Base-by-base conservation (phyloP, 1,140 invertebrate species). In the Choristoneura fumiferana region DNA sequence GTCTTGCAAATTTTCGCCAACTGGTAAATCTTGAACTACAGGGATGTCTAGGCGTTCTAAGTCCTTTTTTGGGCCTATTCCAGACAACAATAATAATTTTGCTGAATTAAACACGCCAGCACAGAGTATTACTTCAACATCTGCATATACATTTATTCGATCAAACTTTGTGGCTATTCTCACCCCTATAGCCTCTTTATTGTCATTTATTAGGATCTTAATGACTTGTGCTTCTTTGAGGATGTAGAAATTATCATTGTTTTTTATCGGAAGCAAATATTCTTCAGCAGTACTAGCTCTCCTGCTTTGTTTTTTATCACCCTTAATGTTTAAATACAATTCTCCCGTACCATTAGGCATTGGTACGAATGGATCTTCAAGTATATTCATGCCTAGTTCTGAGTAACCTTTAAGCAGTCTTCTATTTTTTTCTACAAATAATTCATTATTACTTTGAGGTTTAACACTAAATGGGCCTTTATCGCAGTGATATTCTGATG, bases 1-100 rank as follows among this genome's bases (percentile, higher is more conserved):
- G 63, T 92, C 92, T 58, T 92, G 90, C 0, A 95, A 86, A 78
- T 95, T 94, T n/a, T 91, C 68, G 0, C 94, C 94, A 0, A 95
- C 94, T 1, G 93, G 90, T 2, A 94, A 78, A 64, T 94, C 91
- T 29, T 78, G 45, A 0, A 90, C 64, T 0, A 91, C 64, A 0
- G 75, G 52, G 4, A 93, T 90, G 9, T 71, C 75, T 1, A 84
- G 43, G 10, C 67, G 53, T 58, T 74, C 43, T 8, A 73, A 40
- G 43, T 75, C 60, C 14, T 65, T 53, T 73, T 76, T 59, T 73
- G 71, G 64, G 69, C 86, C 65, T 54, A 77, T 18, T 61, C 78
- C 49, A 65, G 87, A 63, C 63, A 78, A 54, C 67, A 76, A 62
- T 64, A 76, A 78, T 53, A 73, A 18, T 60, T 90, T 87, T 0